Conservation (phyloP, 2,888 invertebrate species). For the Ophonus ardosiacus region DNA sequence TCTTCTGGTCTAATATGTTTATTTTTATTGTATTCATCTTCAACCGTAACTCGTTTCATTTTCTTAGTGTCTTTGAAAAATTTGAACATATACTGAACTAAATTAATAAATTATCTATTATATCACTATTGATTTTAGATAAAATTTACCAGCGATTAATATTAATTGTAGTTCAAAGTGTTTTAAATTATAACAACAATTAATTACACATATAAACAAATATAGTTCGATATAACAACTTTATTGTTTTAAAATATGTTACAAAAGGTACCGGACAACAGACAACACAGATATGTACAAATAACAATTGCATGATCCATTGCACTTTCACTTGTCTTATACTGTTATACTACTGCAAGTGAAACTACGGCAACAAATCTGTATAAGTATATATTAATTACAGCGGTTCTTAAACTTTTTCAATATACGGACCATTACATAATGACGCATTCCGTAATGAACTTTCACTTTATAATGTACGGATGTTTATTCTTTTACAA, state of each 20-base stretch:
- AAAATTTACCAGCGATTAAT: background rate
- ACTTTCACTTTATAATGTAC: too few relatives aligned
- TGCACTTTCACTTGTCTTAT: background rate
- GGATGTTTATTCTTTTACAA: too few relatives aligned
- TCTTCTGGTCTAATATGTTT: constrained; percentile 80
- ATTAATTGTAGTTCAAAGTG: background rate
- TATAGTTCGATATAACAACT: background rate
- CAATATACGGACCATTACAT: too few relatives aligned
- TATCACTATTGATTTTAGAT: background rate
- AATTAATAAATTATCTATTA: background rate
- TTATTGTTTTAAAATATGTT: background rate
- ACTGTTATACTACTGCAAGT: background rate
- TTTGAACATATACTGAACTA: background rate
- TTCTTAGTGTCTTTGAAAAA: background rate
- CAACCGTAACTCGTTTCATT: constrained; percentile 70
- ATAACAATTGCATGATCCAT: background rate
- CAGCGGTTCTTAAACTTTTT: too few relatives aligned
- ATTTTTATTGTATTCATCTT: constrained; percentile 81
- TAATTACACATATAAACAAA: background rate
- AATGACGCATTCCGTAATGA: too few relatives aligned
- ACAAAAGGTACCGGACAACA: background rate
- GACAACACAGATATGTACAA: background rate
- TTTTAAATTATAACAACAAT: background rate
- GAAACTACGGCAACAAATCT: background rate
- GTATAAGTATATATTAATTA: too few relatives aligned